phyloP scores from a whole-genome alignment of 2,888 invertebrate genomes.

The Scaptomyza reducta region DNA sequence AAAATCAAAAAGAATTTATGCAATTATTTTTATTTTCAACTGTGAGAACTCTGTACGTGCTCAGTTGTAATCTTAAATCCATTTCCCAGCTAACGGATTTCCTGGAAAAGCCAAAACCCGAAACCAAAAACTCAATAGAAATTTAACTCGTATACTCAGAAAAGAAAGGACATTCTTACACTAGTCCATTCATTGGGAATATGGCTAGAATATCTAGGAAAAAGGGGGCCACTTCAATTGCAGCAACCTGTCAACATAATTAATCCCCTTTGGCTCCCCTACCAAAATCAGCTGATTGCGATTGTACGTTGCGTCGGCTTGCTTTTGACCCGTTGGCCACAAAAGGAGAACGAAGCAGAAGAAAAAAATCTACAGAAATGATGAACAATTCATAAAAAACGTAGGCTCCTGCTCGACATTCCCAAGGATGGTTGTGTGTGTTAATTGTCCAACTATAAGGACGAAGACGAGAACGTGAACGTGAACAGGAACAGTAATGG shows the following conservation, averaged over 20 bases:
- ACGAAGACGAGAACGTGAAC: conserved; percentile 20
- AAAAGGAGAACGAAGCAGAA: conserved; percentile 37
- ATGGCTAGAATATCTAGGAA: conserved; percentile 11
- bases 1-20: conserved; percentile 51
- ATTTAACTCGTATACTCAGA: conserved; percentile 45
- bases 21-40: conserved; percentile 38
- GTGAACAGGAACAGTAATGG: conserved; percentile 13
- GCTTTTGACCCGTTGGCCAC: conserved; percentile 51
- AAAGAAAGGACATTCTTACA: conserved; percentile 29
- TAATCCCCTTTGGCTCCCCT: conserved; percentile 53
- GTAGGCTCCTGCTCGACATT: conserved; percentile 67
- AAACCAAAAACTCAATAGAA: conserved; percentile 24
- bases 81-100: conserved; percentile 25
- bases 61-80: conserved; percentile 9
- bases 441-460: conserved; percentile 64
- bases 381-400: conserved; percentile 75
- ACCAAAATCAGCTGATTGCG: conserved; percentile 67
- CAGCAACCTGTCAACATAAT: conserved; percentile 75
- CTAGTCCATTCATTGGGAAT: conserved; percentile 35
- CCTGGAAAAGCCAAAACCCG: conserved; percentile 38
- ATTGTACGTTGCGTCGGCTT: conserved; percentile 35
- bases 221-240: conserved; percentile 48
- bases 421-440: conserved; percentile 69
- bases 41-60: conserved; percentile 43
- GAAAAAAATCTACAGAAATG: conserved; percentile 31